Conservation (phyloP, 2,797 vertebrate species). For the Pipistrellus pygmaeus region DNA sequence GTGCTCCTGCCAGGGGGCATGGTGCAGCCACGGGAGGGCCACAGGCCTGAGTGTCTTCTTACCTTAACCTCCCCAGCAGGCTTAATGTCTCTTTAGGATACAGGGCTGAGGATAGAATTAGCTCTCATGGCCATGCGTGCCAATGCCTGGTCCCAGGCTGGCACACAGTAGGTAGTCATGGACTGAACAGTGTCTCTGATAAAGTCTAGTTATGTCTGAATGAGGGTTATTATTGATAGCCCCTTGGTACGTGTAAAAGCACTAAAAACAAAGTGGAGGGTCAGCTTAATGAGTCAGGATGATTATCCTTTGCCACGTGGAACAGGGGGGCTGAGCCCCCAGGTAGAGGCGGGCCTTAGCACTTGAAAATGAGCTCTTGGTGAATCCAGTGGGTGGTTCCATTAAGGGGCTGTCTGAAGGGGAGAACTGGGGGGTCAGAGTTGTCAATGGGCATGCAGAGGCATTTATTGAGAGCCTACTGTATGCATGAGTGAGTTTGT, state of each 20-base stretch:
- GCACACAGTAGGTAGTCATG: background rate
- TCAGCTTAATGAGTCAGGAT: background rate
- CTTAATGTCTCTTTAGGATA: no score
- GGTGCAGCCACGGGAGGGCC: background rate
- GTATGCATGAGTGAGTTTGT: background rate
- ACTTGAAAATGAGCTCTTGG: no score
- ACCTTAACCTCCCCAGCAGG: background rate
- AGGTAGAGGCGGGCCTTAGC: rapidly evolving
- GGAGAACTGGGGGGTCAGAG: background rate
- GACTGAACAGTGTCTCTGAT: background rate
- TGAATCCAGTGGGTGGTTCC: background rate
- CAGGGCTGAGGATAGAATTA: background rate
- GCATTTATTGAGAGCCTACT: background rate
- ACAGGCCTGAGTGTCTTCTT: background rate
- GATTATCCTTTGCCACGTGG: no score
- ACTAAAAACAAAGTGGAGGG: background rate
- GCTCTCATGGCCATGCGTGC: background rate
- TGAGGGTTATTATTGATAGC: background rate
- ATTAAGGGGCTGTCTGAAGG: background rate
- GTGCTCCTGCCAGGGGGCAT: background rate
- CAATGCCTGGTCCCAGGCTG: rapidly evolving
- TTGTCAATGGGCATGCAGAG: background rate
- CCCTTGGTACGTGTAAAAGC: background rate
- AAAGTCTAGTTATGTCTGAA: background rate
- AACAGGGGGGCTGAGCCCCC: background rate